Base-by-base conservation (phyloP, 2,113 vertebrate genomes). In the Lamprologus tigripictilis region DNA sequence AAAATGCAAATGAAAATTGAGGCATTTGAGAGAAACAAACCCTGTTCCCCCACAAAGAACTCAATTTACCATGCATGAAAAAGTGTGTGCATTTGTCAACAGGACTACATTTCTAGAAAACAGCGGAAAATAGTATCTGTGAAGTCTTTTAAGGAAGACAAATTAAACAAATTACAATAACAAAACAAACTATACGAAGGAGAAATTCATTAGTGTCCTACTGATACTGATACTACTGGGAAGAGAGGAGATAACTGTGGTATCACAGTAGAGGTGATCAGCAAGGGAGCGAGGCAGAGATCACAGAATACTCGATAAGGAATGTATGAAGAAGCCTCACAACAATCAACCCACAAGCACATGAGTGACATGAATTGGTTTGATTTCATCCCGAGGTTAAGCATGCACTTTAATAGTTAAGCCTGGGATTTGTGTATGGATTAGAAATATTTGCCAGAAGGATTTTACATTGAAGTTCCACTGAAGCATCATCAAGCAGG, bases 361-460 rank as follows among this genome's bases (percentile, higher is more conserved):
- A 40, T 85, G 87, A 93, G 78, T 88, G 88, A 33, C 84, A 88
- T 86, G 35, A 90, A 68, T 37, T 17, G 7, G 73, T 81, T 84
- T 86, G 87, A 93, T 90, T 86, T 90, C 42, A 82, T 54, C 78
- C 51, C 81, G 33, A 86, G 83, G 91, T 94, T 93, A 94, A 93
- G 86, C 53, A 55, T 87, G 51, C 53, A 86, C 90, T 93, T 93
- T 91, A 84, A 93, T 86, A 73, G 86, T 85, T 93, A 93, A 94
- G 84, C 89, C 90, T 73, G 58, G 93, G 92, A 93, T 94, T 94
- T 93, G 80, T 93, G 90, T 93, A 86, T 90, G 92, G 91, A 93
- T 95, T 93, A 90, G 55, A 88, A 87, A 91, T 92, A 92, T 92
- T 92, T 92, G 89, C 84, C 83, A 28, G 68, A 58, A 89, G 92